Percentiles rank a stretch among this genome's conserved stretches.
These are phyloP conservation scores for Synergus laeviventris DNA, from an alignment of 2,888 invertebrate genomes.

Conservation along the genomic window DNA sequence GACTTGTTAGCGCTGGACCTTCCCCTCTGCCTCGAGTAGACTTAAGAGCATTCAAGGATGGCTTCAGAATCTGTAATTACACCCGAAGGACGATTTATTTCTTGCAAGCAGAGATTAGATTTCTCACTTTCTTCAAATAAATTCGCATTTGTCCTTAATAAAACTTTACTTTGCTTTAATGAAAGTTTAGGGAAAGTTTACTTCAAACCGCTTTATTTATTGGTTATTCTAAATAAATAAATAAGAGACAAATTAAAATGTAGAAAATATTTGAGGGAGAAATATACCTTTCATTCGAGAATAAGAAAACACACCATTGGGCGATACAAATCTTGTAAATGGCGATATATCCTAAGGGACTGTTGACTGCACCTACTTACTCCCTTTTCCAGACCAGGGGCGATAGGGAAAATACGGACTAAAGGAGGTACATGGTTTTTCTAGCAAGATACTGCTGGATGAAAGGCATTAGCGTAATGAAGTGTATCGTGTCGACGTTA, in stretches of 20 bases:
- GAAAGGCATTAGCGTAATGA: conserved; percentile 28
- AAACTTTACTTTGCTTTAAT: neutral
- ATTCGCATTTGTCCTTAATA: neutral
- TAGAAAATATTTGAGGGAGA: conserved; percentile 18
- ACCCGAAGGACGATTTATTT: conserved; percentile 2
- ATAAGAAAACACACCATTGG: neutral
- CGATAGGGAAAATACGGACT: conserved; percentile 1
- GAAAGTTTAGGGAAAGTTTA: neutral
- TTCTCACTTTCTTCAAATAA: neutral
- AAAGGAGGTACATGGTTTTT: neutral
- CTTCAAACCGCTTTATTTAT: neutral
- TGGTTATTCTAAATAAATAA: neutral
- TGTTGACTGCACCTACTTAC: conserved; percentile 20
- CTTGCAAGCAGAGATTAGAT: neutral
- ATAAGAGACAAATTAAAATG: neutral
- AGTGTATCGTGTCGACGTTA: conserved; percentile 7
- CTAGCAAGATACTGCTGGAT: conserved; percentile 7
- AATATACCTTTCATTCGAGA: conserved; percentile 4
- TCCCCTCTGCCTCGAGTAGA: neutral
- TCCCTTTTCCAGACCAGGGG: neutral
- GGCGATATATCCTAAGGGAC: conserved; percentile 23
- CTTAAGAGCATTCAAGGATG: neutral
- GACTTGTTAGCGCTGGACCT: conserved; percentile 13
- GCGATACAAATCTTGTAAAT: conserved; percentile 20
- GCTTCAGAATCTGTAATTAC: neutral